Base-by-base conservation (phyloP, 1,140 invertebrate genomes). In the Pseudobourletiella spinata region DNA sequence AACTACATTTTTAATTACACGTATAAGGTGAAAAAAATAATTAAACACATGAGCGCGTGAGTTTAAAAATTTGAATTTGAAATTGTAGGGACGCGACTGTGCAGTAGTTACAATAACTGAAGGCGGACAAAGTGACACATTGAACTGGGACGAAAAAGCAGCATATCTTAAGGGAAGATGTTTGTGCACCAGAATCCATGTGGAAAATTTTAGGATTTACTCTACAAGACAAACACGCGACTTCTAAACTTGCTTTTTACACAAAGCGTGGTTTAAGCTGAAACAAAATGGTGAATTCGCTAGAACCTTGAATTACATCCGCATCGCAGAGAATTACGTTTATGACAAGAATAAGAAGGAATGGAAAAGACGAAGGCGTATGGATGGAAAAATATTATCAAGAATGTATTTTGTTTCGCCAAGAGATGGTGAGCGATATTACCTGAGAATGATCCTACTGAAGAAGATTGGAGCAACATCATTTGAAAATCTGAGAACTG, bases 1-100 rank as follows among this genome's bases (percentile, higher is more conserved):
- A 78, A 79, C 71, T 79, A 80, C 64, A 71, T 78, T 67, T 76
- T 62, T 67, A 66, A 67, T 28, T 68, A 68, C 51, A 28, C 65
- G n/a, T 0, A 58, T 57, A 39, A 68, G n/a, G n/a, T n/a, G n/a
- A n/a, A n/a, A n/a, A n/a, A n/a, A n/a, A n/a, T n/a, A n/a, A n/a
- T n/a, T n/a, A n/a, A n/a, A n/a, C n/a, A n/a, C n/a, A n/a, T n/a
- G n/a, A n/a, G n/a, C n/a, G n/a, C n/a, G n/a, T n/a, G n/a, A n/a
- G n/a, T n/a, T n/a, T n/a, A n/a, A n/a, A n/a, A n/a, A n/a, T n/a
- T n/a, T n/a, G n/a, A n/a, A n/a, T n/a, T n/a, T n/a, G n/a, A n/a
- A n/a, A n/a, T n/a, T n/a, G n/a, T n/a, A 69, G 55, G 65, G 69
- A 54, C 52, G 57, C 43, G 64, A 69, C 39, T 43, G 56, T 29